Base-by-base conservation (phyloP, 2,113 vertebrate species). In the Eclectus roratus region DNA sequence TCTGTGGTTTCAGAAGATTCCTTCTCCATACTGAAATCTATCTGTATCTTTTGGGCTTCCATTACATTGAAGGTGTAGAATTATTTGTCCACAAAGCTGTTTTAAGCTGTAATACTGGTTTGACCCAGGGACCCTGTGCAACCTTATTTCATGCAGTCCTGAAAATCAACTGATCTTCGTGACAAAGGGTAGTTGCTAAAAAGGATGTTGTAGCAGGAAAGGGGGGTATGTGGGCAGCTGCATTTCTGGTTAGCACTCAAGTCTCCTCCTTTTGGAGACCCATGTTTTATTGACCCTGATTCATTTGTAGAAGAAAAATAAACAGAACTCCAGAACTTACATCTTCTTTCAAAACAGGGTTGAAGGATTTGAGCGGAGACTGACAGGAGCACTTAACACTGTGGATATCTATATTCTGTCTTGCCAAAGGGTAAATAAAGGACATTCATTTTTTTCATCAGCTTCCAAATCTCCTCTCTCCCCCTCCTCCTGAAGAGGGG, bases 371-470 rank as follows among this genome's bases (percentile, higher is more conserved):
- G 84, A 96, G 72, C 56, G 14, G 86, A 96, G 92, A 85, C 96
- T 96, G 96, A 91, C 94, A 35, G 95, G 92, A 95, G 74, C 11
- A 33, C 89, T 97, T 93, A 97, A 88, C 35, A 5, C 88, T 85
- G 85, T 97, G 93, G 92, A 96, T 95, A 94, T 97, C 96, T 95
- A 86, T 92, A 97, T 93, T 97, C 91, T 88, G 47, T 96, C 95
- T 97, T 92, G 97, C 97, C 96, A 97, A 97, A 98, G 97, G 97
- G 97, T 98, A 97, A 98, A 98, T 97, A 96, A 97, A 98, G 97
- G 97, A 95, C 98, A 94, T 95, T 93, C 93, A 58, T 97, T 98
- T 97, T 97, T 86, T 97, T 96, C 95, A 97, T 98, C 97, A 95
- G 96, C 94, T 97, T 95, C 91, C 96, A 96, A 96, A 97, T 96